Evolutionary conservation across 2,888 invertebrate genomes (phyloP).

Genomic region (Melanostoma scalare): DNA sequence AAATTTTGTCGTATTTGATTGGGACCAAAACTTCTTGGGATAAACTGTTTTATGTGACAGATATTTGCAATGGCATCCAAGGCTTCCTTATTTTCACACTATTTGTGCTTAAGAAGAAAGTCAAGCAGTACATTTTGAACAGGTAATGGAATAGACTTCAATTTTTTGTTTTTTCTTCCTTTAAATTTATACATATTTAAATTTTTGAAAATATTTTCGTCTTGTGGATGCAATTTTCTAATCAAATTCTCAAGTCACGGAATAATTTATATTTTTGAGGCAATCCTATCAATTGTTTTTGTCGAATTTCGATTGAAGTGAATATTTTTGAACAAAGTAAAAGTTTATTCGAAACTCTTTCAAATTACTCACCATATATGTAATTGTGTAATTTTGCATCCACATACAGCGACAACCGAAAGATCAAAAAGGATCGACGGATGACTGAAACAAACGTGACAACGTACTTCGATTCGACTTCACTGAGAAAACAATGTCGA

Average conservation of each 20-base stretch:
- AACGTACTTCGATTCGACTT: slow-evolving; percentile 75
- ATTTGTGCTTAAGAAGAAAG: slow-evolving; percentile 85
- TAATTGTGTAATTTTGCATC: slow-evolving; percentile 48
- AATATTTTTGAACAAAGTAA: slow-evolving; percentile 11
- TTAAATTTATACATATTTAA: slow-evolving; percentile 9
- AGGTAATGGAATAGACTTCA: slow-evolving; percentile 75
- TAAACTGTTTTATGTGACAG: slow-evolving; percentile 82
- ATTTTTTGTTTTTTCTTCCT: background rate
- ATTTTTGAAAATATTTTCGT: slow-evolving; percentile 8
- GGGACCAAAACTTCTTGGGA: slow-evolving; percentile 80
- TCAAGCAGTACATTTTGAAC: slow-evolving; percentile 79
- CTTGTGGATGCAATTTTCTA: slow-evolving; percentile 19
- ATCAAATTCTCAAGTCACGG: slow-evolving; percentile 6
- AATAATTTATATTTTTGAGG: slow-evolving; percentile 25
- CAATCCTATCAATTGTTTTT: slow-evolving; percentile 24
- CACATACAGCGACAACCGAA: slow-evolving; percentile 76
- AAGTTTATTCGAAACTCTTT: background rate
- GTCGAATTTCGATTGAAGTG: slow-evolving; percentile 40
- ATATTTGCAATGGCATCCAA: slow-evolving; percentile 84
- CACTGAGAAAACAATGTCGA: slow-evolving; percentile 77
- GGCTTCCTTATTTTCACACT: slow-evolving; percentile 85
- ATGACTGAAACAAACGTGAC: slow-evolving; percentile 76
- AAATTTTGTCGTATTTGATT: slow-evolving; percentile 88
- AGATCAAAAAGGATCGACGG: slow-evolving; percentile 77
- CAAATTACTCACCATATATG: background rate